Evolutionary conservation across 2,797 vertebrate genomes (phyloP).

Genomic region (Macroramphosus scolopax): DNA sequence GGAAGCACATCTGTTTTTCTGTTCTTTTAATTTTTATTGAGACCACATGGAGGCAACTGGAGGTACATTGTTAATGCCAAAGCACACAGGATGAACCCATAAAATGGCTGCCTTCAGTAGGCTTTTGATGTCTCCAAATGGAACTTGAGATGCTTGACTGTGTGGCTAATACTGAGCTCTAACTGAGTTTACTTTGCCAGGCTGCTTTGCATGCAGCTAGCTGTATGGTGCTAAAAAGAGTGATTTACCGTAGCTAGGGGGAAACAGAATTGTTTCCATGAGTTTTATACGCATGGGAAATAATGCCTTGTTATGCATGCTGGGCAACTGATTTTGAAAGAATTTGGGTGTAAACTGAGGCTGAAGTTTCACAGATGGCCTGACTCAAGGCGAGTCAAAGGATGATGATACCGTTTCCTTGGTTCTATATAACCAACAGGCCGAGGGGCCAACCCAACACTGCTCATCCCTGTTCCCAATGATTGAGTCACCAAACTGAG

Average conservation of each 20-base stretch:
- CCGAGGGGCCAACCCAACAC: not conserved
- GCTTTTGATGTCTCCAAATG: slow-evolving; percentile 64
- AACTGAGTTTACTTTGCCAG: slow-evolving; percentile 57
- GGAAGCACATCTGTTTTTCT: slow-evolving; percentile 61
- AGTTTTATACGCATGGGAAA: slow-evolving; percentile 63
- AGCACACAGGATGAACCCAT: slow-evolving; percentile 64
- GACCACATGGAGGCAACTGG: slow-evolving; percentile 64
- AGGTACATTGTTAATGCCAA: slow-evolving; percentile 63
- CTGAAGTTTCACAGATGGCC: slow-evolving; percentile 10
- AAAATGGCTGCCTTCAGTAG: slow-evolving; percentile 58
- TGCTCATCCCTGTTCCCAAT: not conserved
- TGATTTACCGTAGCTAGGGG: slow-evolving; percentile 38
- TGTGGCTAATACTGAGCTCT: slow-evolving; percentile 65
- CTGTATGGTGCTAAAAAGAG: slow-evolving; percentile 55
- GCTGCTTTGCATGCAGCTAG: slow-evolving; percentile 64
- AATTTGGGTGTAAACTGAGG: not conserved
- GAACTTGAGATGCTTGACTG: slow-evolving; percentile 65
- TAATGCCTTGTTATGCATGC: slow-evolving; percentile 68
- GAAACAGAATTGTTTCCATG: slow-evolving; percentile 45
- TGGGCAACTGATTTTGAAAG: slow-evolving; percentile 43
- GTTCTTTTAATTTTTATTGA: slow-evolving; percentile 48
- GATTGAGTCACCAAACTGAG: not conserved
- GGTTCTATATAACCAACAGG: slow-evolving; percentile 11
- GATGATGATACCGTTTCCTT: slow-evolving; percentile 4
- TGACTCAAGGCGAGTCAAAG: not conserved